phyloP scores from a whole-genome alignment of 2,113 vertebrate genomes.

The Pica pica region DNA sequence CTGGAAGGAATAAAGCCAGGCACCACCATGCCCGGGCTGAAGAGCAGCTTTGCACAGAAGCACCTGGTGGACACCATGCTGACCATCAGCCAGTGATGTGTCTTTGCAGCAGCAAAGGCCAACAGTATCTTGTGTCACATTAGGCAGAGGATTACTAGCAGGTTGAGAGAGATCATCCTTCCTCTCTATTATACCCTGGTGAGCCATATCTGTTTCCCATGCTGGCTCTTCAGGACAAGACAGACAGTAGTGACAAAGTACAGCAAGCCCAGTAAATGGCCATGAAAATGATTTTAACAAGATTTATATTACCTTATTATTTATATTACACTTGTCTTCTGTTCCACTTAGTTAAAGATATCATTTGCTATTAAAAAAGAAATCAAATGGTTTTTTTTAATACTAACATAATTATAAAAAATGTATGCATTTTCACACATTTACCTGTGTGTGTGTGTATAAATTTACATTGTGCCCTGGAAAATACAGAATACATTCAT shows the following conservation, averaged over 20 bases:
- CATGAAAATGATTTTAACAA: not conserved
- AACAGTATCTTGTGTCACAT: not conserved
- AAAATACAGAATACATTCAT: not conserved
- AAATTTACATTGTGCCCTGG: not conserved
- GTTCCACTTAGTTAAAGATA: not conserved
- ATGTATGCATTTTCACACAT: not conserved
- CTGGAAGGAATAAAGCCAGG: not conserved
- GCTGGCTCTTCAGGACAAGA: not conserved
- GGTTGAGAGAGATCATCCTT: not conserved
- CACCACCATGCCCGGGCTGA: rapidly evolving
- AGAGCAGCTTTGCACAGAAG: not conserved
- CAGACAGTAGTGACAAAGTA: not conserved
- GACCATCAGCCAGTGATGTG: not conserved
- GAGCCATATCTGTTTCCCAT: not conserved
- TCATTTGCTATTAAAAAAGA: not conserved
- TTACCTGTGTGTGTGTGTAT: rapidly evolving
- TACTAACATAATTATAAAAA: not conserved
- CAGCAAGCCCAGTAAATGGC: not conserved
- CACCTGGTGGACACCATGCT: not conserved
- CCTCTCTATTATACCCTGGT: not conserved
- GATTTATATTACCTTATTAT: not conserved
- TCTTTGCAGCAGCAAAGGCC: not conserved
- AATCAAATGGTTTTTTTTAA: not conserved
- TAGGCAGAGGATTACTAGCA: not conserved
- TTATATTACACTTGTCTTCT: not conserved